Evolutionary conservation across 1,140 invertebrate genomes (phyloP).

Genomic region (Copidosoma floridanum): DNA sequence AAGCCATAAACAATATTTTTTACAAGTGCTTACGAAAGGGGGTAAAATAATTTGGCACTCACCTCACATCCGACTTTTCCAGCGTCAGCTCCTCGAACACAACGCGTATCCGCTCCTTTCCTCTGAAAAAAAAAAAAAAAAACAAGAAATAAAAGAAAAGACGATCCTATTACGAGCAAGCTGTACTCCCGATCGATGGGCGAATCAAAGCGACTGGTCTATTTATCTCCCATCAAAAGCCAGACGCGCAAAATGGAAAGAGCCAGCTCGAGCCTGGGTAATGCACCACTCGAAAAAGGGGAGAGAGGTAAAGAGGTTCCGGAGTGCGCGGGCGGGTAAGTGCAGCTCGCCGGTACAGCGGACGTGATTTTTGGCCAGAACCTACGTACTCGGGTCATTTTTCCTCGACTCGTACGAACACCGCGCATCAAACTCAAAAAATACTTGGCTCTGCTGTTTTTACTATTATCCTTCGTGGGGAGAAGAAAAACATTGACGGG

Average conservation of each 20-base stretch:
- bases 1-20: too few relatives aligned
- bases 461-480: neutral
- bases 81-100: constrained; percentile 66
- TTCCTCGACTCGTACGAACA: neutral
- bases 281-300: too few relatives aligned
- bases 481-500: too few relatives aligned
- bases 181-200: too few relatives aligned
- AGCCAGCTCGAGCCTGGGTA: too few relatives aligned
- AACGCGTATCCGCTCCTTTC: constrained; percentile 63
- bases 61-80: constrained; percentile 68
- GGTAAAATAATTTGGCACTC: too few relatives aligned
- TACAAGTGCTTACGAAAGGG: too few relatives aligned
- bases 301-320: neutral
- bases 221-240: too few relatives aligned
- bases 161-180: too few relatives aligned
- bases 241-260: too few relatives aligned
- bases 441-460: neutral
- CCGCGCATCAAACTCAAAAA: neutral
- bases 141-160: too few relatives aligned
- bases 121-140: constrained; percentile 49
- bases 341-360: neutral
- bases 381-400: neutral
- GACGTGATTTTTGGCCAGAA: constrained; percentile 4
- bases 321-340: neutral
- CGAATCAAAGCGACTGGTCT: too few relatives aligned